phyloP scores from a whole-genome alignment of 1,140 invertebrate species.

The Papilio machaon region DNA sequence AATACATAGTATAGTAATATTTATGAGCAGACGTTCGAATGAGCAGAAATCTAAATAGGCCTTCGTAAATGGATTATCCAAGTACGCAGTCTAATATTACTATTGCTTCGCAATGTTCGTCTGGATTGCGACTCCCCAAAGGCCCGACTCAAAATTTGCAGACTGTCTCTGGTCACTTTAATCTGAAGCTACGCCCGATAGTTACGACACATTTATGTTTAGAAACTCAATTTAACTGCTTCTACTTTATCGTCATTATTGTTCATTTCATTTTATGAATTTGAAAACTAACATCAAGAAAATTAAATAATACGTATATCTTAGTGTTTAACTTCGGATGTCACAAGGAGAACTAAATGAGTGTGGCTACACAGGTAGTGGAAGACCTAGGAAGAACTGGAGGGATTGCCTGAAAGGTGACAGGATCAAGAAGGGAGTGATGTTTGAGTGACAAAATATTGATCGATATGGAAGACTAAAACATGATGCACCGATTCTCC shows the following conservation, averaged over 20 bases:
- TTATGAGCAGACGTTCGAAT: not conserved
- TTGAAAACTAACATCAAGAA: too few relatives aligned
- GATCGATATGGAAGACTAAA: too few relatives aligned
- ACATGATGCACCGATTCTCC: too few relatives aligned
- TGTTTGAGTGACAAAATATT: too few relatives aligned
- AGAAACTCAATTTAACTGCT: conserved; percentile 1
- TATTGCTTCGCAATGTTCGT: conserved; percentile 21
- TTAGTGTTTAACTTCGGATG: too few relatives aligned
- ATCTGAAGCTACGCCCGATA: conserved; percentile 30
- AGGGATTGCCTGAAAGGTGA: too few relatives aligned
- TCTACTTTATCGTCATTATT: not conserved
- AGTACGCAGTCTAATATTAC: conserved; percentile 34
- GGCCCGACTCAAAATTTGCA: conserved; percentile 51
- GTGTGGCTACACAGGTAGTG: too few relatives aligned
- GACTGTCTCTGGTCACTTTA: conserved; percentile 52
- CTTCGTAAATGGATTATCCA: conserved; percentile 30
- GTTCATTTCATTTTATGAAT: not conserved
- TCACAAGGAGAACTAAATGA: too few relatives aligned
- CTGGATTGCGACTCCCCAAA: conserved; percentile 46
- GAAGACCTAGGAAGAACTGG: too few relatives aligned
- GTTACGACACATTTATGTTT: not conserved
- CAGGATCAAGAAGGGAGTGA: too few relatives aligned
- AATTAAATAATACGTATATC: too few relatives aligned
- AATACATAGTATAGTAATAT: not conserved
- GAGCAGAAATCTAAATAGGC: conserved; percentile 6